A percentile compares a stretch with the other conserved stretches of the same genome.
Evolutionary conservation across 1,140 invertebrate species (phyloP).

Genomic region (Scaptomyza pallida): DNA sequence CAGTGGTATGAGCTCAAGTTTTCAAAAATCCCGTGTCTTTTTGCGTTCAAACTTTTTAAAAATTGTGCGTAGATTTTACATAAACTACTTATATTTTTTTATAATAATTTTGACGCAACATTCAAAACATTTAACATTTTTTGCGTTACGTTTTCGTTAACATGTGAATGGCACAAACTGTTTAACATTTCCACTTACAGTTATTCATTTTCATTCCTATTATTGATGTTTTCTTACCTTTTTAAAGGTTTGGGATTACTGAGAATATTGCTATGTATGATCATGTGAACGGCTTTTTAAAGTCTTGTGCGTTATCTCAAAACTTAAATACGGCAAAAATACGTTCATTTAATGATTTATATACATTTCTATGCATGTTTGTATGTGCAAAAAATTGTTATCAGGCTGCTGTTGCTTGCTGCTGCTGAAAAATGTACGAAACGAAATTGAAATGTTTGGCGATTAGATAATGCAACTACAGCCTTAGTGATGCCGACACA

Average conservation of each 20-base stretch:
- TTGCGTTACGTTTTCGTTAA: no score
- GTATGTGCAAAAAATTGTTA: slow-evolving; percentile 10
- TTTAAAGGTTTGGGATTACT: no score
- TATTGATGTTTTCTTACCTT: background rate
- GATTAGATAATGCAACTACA: slow-evolving; percentile 30
- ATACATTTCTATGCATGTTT: background rate
- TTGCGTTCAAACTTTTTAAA: background rate
- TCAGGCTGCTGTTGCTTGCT: slow-evolving; percentile 7
- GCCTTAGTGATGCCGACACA: no score
- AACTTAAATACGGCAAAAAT: background rate
- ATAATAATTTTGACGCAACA: no score
- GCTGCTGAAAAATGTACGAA: slow-evolving; percentile 14
- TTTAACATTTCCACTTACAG: no score
- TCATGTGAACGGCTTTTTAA: slow-evolving; percentile 11
- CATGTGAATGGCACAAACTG: no score
- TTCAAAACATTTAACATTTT: no score
- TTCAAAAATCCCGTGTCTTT: background rate
- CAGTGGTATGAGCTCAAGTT: slow-evolving; percentile 6
- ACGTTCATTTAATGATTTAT: slow-evolving; percentile 28
- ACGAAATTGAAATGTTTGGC: slow-evolving; percentile 16
- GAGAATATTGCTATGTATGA: background rate
- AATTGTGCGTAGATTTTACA: slow-evolving; percentile 14
- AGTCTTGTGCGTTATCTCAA: slow-evolving; percentile 18
- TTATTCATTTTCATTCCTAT: no score
- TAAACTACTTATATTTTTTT: background rate